Evolutionary conservation across 2,797 vertebrate species (phyloP).

Genomic region (Schizopygopsis malacanthus): DNA sequence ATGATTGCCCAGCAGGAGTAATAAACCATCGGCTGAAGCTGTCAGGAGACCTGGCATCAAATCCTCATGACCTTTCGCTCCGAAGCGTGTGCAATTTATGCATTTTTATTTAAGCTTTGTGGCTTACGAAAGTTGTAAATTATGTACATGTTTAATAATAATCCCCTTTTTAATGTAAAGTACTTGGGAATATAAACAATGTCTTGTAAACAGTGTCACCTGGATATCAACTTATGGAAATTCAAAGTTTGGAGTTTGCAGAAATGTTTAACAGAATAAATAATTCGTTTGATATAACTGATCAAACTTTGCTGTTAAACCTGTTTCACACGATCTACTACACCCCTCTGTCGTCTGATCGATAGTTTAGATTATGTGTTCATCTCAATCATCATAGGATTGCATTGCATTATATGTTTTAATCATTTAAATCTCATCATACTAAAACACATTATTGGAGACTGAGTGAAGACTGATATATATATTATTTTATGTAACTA

Average conservation of each 20-base stretch:
- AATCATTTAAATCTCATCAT: too few species aligned
- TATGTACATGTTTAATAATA: conserved; percentile 27
- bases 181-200: not conserved
- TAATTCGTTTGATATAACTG: not conserved
- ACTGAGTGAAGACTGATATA: too few species aligned
- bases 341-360: not conserved
- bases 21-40: conserved; percentile 27
- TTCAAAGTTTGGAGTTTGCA: not conserved
- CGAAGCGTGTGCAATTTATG: not conserved
- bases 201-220: conserved; percentile 9
- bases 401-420: not conserved
- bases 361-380: not conserved
- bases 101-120: conserved; percentile 21
- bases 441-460: too few species aligned
- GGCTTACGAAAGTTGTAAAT: conserved; percentile 8
- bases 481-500: too few species aligned
- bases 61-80: not conserved
- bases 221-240: not conserved
- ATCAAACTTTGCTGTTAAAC: not conserved
- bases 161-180: not conserved
- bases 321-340: not conserved
- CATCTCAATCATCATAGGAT: not conserved
- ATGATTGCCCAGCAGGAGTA: conserved; percentile 6
- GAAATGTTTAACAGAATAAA: not conserved
- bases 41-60: conserved; percentile 32